Conservation (phyloP, 2,888 invertebrate species). For the Didymodactylos carnosus region DNA sequence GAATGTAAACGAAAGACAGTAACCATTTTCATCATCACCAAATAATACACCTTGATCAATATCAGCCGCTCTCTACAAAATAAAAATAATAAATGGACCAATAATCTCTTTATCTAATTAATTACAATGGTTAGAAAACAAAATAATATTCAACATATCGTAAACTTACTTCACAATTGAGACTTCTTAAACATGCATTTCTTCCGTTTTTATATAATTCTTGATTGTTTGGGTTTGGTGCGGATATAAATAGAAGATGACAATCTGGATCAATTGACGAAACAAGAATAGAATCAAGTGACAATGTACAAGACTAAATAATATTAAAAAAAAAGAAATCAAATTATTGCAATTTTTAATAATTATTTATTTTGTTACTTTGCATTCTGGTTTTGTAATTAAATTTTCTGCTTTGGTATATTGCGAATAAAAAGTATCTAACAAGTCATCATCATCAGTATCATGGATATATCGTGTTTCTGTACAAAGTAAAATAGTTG, state of each 20-base stretch:
- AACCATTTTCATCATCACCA: slow-evolving; percentile 63
- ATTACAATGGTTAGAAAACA: too few species aligned
- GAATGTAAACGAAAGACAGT: slow-evolving; percentile 69
- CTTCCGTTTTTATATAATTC: slow-evolving; percentile 45
- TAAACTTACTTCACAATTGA: slow-evolving; percentile 63
- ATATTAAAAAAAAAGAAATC: too few species aligned
- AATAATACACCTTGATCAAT: slow-evolving; percentile 72
- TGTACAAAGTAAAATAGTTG: slow-evolving; percentile 67
- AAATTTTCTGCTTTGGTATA: neutral
- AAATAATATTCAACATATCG: too few species aligned
- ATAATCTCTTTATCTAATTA: neutral
- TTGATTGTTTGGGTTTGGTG: neutral
- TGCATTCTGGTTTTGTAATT: neutral
- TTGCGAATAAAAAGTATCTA: neutral
- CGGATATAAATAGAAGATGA: neutral
- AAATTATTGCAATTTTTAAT: neutral
- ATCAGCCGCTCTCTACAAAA: slow-evolving; percentile 44
- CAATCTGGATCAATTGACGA: neutral
- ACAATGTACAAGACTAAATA: neutral
- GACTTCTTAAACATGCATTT: slow-evolving; percentile 56
- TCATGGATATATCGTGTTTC: slow-evolving; percentile 43
- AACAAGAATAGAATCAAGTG: neutral
- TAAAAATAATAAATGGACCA: slow-evolving; percentile 16
- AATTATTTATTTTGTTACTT: neutral
- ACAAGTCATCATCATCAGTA: slow-evolving; percentile 11